Evolutionary conservation across 37 sponge, comb jelly and placozoan genomes (phyloP), one percentile per base, ranked within the genome.

Genomic region (Beroe forskalii): DNA sequence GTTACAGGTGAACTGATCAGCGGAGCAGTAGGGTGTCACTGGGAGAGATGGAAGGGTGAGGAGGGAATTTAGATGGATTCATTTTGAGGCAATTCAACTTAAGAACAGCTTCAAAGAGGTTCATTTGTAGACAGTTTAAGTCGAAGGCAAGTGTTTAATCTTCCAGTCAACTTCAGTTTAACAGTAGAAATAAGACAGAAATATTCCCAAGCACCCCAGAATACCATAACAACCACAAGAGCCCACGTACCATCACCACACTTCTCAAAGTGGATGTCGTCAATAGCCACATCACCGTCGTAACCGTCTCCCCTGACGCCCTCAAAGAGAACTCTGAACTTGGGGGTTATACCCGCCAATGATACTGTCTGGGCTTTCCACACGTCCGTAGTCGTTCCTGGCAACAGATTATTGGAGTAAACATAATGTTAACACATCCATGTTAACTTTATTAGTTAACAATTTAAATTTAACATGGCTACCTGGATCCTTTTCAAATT

Each of bases 281-380:
- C 92, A 30, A 92, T 90, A 64, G 92, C 92, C 3, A 92, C 80
- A 41, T 92, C 92, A 0, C 92, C 92, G 36, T 41, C 64, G 42
- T 83, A 91, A 28, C 42, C 37, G 20, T 22, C 80, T 19, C 92
- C 92, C 35, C 55, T 27, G 41, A 90, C 69, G 19, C 92, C 92
- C 62, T 92, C 92, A 39, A 92, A 69, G 32, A 91, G 25, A 66
- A 92, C 1, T 42, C 80, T 42, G 90, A 90, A 90, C 90, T 38
- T 38, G 1, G 25, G 33, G 8, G 90, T 62, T 6, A 62, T 90
- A n/a, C 24, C 62, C 14, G 60, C 90, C 0, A 90, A 41, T 20
- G 22, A n/a, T 4, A 90, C 90, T n/a, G 90, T 90, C 42, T 90
- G 90, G 42, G 67, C 67, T 41, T 90, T 90, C 90, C 90, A 90